Conservation (phyloP, 30 jellyfish, hydroid and myxozoan genomes). For the Turritopsis rubra region DNA sequence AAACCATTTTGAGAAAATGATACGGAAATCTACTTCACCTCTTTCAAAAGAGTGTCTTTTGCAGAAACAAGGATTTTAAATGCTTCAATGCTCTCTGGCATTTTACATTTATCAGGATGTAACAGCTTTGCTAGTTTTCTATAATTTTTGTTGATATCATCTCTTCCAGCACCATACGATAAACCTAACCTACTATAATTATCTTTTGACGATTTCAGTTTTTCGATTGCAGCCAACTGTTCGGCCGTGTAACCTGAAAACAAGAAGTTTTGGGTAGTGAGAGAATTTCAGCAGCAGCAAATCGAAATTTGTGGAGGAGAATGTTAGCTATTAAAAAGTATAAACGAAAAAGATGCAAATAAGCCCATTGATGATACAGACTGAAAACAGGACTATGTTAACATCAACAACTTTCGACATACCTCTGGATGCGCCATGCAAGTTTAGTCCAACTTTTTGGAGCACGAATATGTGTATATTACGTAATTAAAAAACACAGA, state of each 20-base stretch:
- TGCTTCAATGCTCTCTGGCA: constrained; percentile 82
- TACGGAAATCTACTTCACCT: neutral
- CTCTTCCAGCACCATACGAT: constrained; percentile 56
- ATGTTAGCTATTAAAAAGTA: too few relatives aligned
- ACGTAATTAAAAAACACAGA: too few relatives aligned
- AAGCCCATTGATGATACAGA: too few relatives aligned
- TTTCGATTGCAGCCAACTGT: constrained; percentile 70
- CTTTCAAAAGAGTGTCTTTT: constrained; percentile 36
- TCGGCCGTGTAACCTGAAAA: constrained; percentile 55
- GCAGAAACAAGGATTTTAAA: constrained; percentile 70
- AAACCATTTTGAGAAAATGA: too few relatives aligned
- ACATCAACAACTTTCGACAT: too few relatives aligned
- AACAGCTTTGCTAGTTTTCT: constrained; percentile 59
- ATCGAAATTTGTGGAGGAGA: too few relatives aligned
- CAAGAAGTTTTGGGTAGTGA: too few relatives aligned
- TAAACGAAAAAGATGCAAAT: too few relatives aligned
- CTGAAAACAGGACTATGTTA: too few relatives aligned
- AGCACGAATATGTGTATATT: too few relatives aligned
- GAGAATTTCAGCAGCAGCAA: neutral
- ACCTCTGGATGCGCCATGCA: too few relatives aligned
- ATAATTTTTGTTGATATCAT: constrained; percentile 64
- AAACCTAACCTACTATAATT: constrained; percentile 65
- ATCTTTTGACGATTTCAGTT: constrained; percentile 51
- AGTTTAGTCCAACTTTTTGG: too few relatives aligned
- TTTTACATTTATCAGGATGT: constrained; percentile 81